Percentiles rank a stretch among this genome's conserved stretches.
Evolutionary conservation across 2,888 invertebrate species (phyloP).

Genomic region (Dyspetes luteomarginatus): DNA sequence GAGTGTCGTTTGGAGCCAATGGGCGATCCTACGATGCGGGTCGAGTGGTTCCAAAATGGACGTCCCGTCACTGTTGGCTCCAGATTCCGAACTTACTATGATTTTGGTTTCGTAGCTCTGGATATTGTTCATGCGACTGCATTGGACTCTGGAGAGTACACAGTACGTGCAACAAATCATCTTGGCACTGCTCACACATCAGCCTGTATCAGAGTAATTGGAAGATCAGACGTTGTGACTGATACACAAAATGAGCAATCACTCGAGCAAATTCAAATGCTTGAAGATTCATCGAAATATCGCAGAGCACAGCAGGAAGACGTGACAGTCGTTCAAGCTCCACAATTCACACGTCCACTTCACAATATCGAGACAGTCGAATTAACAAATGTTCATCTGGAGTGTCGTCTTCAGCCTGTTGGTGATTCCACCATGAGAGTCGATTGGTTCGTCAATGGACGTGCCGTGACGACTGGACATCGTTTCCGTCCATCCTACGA

Average conservation of each 20-base stretch:
- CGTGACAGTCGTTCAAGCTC: constrained; percentile 92
- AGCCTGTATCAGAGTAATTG: constrained; percentile 94
- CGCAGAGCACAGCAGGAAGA: constrained; percentile 91
- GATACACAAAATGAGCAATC: constrained; percentile 97
- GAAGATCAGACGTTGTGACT: constrained; percentile 91
- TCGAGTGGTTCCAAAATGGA: constrained; percentile 98
- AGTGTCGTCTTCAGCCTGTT: constrained; percentile 95
- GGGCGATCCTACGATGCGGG: constrained; percentile 98
- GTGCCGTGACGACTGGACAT: constrained; percentile 95
- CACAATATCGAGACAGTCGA: constrained; percentile 96
- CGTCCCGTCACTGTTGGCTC: constrained; percentile 94
- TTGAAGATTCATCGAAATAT: constrained; percentile 90
- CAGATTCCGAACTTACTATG: constrained; percentile 96
- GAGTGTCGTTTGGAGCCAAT: constrained; percentile 97
- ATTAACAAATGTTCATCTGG: constrained; percentile 95
- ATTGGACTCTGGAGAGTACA: constrained; percentile 98
- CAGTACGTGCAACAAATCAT: constrained; percentile 96
- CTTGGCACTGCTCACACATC: constrained; percentile 96
- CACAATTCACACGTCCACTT: constrained; percentile 93
- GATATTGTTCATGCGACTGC: constrained; percentile 97
- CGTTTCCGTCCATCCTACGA: constrained; percentile 98
- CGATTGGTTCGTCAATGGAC: constrained; percentile 98
- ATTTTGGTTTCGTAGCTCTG: constrained; percentile 98
- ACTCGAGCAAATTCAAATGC: constrained; percentile 94
- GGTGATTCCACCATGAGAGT: constrained; percentile 96